These are phyloP conservation scores for Plestiodon gilberti DNA, from an alignment of 2,113 vertebrate species.

Conservation along the genomic window DNA sequence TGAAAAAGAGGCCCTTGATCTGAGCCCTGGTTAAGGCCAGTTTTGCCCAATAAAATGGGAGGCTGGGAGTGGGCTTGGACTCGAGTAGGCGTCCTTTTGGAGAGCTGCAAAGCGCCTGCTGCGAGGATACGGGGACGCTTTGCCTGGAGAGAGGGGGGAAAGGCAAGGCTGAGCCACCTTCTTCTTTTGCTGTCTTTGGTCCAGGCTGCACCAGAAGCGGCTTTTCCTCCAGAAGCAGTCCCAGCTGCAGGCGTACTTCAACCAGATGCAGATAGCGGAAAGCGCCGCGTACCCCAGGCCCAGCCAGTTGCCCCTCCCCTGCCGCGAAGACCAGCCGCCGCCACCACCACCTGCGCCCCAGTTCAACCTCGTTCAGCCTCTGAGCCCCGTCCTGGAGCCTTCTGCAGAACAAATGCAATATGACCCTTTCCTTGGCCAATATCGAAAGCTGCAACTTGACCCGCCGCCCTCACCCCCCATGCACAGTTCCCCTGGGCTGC, in stretches of 20 bases:
- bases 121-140: too few species aligned
- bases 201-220: slow-evolving; percentile 94
- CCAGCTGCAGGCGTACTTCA: slow-evolving; percentile 94
- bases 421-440: slow-evolving; percentile 75
- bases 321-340: slow-evolving; percentile 64
- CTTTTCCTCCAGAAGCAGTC: slow-evolving; percentile 94
- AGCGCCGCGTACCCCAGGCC: slow-evolving; percentile 80
- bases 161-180: slow-evolving; percentile 3
- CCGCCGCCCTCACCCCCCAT: slow-evolving; percentile 72
- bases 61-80: background rate
- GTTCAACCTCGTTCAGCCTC: slow-evolving; percentile 77
- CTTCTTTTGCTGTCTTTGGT: slow-evolving; percentile 29
- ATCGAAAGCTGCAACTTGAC: slow-evolving; percentile 78
- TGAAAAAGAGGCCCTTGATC: background rate
- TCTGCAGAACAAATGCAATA: slow-evolving; percentile 80
- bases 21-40: too few species aligned
- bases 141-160: background rate
- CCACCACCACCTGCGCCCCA: slow-evolving; percentile 31
- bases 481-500: slow-evolving; percentile 66
- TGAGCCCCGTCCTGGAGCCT: slow-evolving; percentile 80
- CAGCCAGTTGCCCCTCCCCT: slow-evolving; percentile 69
- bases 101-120: background rate
- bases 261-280: slow-evolving; percentile 98
- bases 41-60: too few species aligned
- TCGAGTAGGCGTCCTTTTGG: too few species aligned